A percentile compares a stretch with the other conserved stretches of the same genome.
Evolutionary conservation across 2,113 vertebrate species (phyloP).

Genomic region (Solea senegalensis): DNA sequence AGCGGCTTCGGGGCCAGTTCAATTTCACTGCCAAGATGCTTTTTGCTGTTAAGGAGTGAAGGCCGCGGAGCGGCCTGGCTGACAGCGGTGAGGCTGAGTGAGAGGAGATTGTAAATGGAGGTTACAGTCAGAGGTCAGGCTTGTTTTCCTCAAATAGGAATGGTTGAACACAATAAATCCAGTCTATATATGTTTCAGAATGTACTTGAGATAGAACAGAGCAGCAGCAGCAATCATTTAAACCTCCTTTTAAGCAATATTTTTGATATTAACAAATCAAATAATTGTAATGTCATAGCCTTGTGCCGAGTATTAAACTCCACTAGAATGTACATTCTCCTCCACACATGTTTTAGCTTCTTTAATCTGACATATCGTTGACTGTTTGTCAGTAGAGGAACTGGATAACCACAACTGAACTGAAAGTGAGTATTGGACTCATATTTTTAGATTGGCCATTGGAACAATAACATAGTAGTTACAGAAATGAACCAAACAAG

Average conservation of each 20-base stretch:
- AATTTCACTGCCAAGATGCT: background rate
- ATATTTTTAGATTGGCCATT: constrained; percentile 1
- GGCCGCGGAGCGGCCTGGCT: constrained; percentile 66
- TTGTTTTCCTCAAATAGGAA: background rate
- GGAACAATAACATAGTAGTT: background rate
- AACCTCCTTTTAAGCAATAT: constrained; percentile 27
- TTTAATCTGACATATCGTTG: constrained; percentile 2
- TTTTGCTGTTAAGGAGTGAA: constrained; percentile 11
- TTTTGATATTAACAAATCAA: constrained; percentile 7
- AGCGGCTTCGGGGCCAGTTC: constrained; percentile 17
- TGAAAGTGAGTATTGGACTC: constrained; percentile 5
- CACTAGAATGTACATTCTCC: constrained; percentile 3
- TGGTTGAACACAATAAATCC: constrained; percentile 29
- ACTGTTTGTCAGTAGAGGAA: constrained; percentile 3
- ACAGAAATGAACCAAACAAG: background rate
- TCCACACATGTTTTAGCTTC: background rate
- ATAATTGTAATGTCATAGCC: background rate
- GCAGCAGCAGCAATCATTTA: constrained; percentile 28
- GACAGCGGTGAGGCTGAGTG: constrained; percentile 14
- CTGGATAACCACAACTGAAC: background rate
- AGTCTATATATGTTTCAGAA: constrained; percentile 12
- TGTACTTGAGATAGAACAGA: constrained; percentile 6
- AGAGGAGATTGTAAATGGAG: background rate
- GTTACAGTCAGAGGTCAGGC: constrained; percentile 2
- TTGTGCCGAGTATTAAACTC: background rate